A percentile compares a stretch with the other conserved stretches of the same genome.
phyloP scores from a whole-genome alignment of 2,888 invertebrate genomes.

The Caenorhabditis auriculariae region DNA sequence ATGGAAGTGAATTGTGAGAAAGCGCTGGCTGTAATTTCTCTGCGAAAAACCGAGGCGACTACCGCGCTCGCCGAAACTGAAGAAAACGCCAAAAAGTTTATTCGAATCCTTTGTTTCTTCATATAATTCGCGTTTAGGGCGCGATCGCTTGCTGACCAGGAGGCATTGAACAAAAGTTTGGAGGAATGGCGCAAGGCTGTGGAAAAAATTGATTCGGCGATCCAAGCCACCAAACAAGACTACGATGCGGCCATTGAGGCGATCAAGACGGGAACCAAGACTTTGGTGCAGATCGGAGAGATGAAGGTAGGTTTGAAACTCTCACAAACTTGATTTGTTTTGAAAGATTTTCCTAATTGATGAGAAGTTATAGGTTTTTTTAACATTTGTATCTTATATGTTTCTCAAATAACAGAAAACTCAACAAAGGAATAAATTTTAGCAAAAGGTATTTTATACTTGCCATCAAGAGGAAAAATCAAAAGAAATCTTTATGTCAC shows the following conservation, averaged over 20 bases:
- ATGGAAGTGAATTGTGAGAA: constrained; percentile 19
- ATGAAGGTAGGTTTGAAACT: constrained; percentile 11
- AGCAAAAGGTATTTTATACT: no score
- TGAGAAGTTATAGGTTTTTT: not conserved
- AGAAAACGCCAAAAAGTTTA: constrained; percentile 9
- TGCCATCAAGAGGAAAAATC: no score
- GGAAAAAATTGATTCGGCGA: constrained; percentile 24
- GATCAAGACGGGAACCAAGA: constrained; percentile 32
- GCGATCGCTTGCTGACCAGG: constrained; percentile 31
- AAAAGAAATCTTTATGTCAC: no score
- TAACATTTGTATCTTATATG: no score
- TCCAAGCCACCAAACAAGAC: constrained; percentile 18
- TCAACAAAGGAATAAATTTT: no score
- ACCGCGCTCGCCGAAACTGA: constrained; percentile 32
- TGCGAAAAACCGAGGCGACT: constrained; percentile 17
- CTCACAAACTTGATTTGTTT: not conserved
- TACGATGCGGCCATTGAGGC: constrained; percentile 31
- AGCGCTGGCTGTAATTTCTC: constrained; percentile 20
- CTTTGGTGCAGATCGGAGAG: constrained; percentile 20
- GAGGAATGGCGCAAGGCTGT: constrained; percentile 31
- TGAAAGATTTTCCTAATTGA: constrained; percentile 2
- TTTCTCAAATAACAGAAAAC: no score
- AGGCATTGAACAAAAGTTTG: constrained; percentile 23
- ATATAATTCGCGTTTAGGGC: constrained; percentile 16
- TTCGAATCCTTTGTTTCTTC: constrained; percentile 1